phyloP scores from a whole-genome alignment of 1,140 invertebrate genomes.

The Drosophila auraria region DNA sequence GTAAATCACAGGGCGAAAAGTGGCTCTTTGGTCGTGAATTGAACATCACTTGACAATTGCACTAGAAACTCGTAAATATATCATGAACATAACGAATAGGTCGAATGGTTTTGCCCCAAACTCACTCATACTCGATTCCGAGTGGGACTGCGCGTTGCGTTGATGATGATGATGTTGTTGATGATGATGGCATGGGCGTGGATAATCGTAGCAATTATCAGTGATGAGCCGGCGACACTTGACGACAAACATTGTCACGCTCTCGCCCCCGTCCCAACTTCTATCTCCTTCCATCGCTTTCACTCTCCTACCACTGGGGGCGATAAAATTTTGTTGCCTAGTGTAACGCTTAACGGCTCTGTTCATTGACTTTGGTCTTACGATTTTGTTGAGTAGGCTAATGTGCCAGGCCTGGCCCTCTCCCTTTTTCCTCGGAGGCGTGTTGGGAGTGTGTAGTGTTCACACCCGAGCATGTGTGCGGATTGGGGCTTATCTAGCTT shows the following conservation, averaged over 20 bases:
- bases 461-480: conserved; percentile 18
- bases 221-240: conserved; percentile 66
- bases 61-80: conserved; percentile 62
- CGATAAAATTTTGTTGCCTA: conserved; percentile 79
- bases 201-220: conserved; percentile 69
- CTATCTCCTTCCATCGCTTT: not conserved
- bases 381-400: conserved; percentile 79
- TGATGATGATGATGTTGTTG: conserved; percentile 27
- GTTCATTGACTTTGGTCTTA: conserved; percentile 72
- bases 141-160: conserved; percentile 15
- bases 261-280: conserved; percentile 1
- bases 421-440: not conserved
- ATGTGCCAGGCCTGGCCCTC: conserved; percentile 44
- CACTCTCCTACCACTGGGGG: conserved; percentile 29
- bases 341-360: conserved; percentile 75
- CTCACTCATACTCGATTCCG: conserved; percentile 9
- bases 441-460: conserved; percentile 6
- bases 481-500: conserved; percentile 59
- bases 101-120: conserved; percentile 8
- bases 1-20: not conserved
- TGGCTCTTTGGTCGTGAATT: conserved; percentile 14
- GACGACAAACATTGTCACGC: conserved; percentile 65
- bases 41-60: conserved; percentile 19
- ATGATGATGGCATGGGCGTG: conserved; percentile 54
- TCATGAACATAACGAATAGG: conserved; percentile 45